Base-by-base conservation (phyloP, 1,140 invertebrate genomes). In the Philopotamus ludificatus region DNA sequence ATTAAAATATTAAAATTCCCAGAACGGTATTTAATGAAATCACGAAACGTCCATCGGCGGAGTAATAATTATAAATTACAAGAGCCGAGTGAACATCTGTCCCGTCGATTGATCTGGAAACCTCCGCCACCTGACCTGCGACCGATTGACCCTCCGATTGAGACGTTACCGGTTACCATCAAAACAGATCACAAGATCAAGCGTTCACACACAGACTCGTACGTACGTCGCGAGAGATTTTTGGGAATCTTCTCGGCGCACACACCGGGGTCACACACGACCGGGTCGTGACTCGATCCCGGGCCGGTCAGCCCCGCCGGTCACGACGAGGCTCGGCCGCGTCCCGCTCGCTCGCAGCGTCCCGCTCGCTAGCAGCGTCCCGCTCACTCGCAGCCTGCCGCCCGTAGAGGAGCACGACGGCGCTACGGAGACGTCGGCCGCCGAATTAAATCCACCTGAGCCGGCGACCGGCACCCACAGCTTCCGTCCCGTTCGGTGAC, bases 221-320 rank as follows among this genome's bases (percentile, higher is more conserved):
- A 12, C 18, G 4, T 8, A 12, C 44, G 18, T 16, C 4, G 44
- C 44, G 4, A 7, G 44, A 47, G 10, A 12, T 8, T 47, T 47
- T 47, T 20, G 44, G 44, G 44, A 20, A 47, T 47, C 44, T 47
- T 7, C 4, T 8, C 4, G 44, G 18, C 18, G 4, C 44, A 47
- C 44, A 47, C 44, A 8, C 4, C 9, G 42, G 23, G 57, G 57
- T 47, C 57, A 58, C 55, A 58, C 57, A 47, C 39, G 63, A 57
- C 50, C 54, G 49, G 67, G 67, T 69, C 67, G 67, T 69, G 67
- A 69, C 67, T 69, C 23, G 67, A 68, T 66, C 67, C 57, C 55
- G 18, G 55, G 26, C 62, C 55, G 65, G 65, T 67, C 65, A 67
- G 50, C 47, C 47, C 65, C 54, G 23, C 18, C 59, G 44, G 67